A percentile compares a stretch with the other conserved stretches of the same genome.
Conservation (phyloP, 2,113 vertebrate species). For the Morone chrysops region DNA sequence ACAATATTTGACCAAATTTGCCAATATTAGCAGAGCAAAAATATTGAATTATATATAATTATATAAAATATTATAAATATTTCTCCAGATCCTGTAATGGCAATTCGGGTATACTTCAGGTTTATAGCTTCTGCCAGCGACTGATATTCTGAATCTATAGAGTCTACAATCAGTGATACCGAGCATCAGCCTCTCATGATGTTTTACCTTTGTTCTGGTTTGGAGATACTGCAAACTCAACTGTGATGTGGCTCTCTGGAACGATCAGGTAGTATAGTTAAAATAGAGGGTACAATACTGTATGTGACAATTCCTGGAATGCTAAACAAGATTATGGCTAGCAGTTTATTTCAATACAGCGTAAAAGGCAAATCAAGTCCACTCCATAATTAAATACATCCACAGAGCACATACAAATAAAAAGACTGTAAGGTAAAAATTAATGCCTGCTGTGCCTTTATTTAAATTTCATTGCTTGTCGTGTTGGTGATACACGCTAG, state of each 20-base stretch:
- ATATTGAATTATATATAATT: not conserved
- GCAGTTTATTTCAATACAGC: not conserved
- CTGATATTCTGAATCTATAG: not conserved
- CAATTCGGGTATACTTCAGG: not conserved
- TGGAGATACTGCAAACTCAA: not conserved
- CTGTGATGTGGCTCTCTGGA: not conserved
- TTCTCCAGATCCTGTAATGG: not conserved
- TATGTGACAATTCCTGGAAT: not conserved
- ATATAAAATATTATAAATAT: too few relatives aligned
- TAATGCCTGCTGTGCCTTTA: not conserved
- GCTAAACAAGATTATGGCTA: not conserved
- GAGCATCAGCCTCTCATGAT: not conserved
- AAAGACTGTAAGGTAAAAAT: not conserved
- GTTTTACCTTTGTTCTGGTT: not conserved
- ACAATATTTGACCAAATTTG: too few relatives aligned
- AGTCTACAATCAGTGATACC: too few relatives aligned
- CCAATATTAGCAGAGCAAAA: not conserved
- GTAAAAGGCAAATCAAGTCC: not conserved
- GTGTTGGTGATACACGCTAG: not conserved
- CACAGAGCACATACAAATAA: not conserved
- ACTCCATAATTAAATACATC: not conserved
- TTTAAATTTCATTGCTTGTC: not conserved
- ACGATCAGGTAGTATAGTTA: not conserved
- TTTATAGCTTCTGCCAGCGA: not conserved
- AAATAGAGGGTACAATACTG: not conserved